These are phyloP conservation scores for Platycheirus albimanus DNA, from an alignment of 2,888 invertebrate species.

Conservation along the genomic window DNA sequence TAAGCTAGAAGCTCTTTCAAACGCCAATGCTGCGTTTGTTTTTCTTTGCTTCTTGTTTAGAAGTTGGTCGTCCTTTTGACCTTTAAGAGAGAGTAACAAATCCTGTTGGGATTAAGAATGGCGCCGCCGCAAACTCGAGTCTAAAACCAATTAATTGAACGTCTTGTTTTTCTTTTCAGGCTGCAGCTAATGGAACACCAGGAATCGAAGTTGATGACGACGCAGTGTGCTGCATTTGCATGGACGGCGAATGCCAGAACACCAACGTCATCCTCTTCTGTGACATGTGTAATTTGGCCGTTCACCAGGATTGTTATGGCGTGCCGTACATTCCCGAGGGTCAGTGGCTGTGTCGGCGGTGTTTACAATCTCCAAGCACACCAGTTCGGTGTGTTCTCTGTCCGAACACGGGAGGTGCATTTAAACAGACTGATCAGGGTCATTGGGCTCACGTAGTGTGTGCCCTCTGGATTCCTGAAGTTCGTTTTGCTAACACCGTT, in stretches of 20 bases:
- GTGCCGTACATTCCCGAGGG: slow-evolving; percentile 97
- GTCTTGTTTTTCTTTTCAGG: slow-evolving; percentile 81
- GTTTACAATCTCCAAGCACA: slow-evolving; percentile 97
- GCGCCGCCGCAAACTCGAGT: too few species aligned
- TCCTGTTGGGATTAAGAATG: too few species aligned
- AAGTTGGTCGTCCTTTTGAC: too few species aligned
- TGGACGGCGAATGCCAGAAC: slow-evolving; percentile 99
- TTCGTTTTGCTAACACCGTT: slow-evolving; percentile 98
- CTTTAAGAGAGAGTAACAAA: too few species aligned
- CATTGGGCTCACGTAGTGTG: slow-evolving; percentile 99
- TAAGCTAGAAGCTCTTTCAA: too few species aligned
- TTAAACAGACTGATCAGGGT: slow-evolving; percentile 97
- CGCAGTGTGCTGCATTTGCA: slow-evolving; percentile 99
- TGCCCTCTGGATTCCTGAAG: slow-evolving; percentile 99
- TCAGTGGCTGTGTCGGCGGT: slow-evolving; percentile 98
- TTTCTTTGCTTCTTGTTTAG: too few species aligned
- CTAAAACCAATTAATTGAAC: too few species aligned
- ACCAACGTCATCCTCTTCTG: slow-evolving; percentile 99
- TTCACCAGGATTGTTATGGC: slow-evolving; percentile 99
- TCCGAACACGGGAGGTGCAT: slow-evolving; percentile 98
- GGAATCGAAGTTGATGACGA: slow-evolving; percentile 96
- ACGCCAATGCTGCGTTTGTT: too few species aligned
- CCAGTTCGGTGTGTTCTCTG: slow-evolving; percentile 99
- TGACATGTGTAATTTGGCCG: slow-evolving; percentile 99
- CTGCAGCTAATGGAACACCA: slow-evolving; percentile 87